These are phyloP conservation scores for Exocentrus adspersus DNA, from an alignment of 2,888 invertebrate genomes.

Conservation along the genomic window DNA sequence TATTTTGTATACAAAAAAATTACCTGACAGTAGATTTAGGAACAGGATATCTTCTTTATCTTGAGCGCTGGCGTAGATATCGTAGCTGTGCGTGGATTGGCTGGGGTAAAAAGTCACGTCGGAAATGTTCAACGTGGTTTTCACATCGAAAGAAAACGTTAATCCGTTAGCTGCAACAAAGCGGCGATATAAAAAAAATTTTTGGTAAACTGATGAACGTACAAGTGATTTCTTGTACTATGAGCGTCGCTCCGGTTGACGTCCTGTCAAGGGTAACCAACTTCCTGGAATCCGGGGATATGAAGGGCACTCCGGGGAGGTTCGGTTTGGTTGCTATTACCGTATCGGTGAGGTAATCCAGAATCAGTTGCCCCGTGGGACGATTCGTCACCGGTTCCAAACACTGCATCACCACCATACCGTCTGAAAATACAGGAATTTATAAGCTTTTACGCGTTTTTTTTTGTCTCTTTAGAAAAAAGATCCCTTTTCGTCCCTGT, in stretches of 20 bases:
- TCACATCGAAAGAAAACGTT: conserved; percentile 77
- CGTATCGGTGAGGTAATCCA: conserved; percentile 79
- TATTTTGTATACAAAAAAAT: too few species aligned
- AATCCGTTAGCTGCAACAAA: conserved; percentile 69
- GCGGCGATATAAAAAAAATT: background rate
- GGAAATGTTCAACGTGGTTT: conserved; percentile 77
- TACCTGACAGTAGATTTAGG: conserved; percentile 74
- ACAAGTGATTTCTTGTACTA: conserved; percentile 74
- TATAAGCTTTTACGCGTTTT: too few species aligned
- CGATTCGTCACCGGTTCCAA: conserved; percentile 72
- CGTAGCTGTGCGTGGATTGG: conserved; percentile 76
- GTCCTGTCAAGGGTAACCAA: conserved; percentile 74
- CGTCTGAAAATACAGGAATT: conserved; percentile 66
- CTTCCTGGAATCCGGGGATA: conserved; percentile 77
- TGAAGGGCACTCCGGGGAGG: conserved; percentile 72
- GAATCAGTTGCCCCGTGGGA: conserved; percentile 72
- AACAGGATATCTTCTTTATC: conserved; percentile 79
- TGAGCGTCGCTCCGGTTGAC: conserved; percentile 68
- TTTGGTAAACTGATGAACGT: conserved; percentile 25
- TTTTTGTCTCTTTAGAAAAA: too few species aligned
- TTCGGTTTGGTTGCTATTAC: conserved; percentile 72
- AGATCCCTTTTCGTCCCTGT: background rate
- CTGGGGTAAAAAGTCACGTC: conserved; percentile 79
- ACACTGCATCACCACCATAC: conserved; percentile 77
- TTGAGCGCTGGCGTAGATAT: conserved; percentile 76